These are phyloP conservation scores for Catagonus wagneri DNA, from an alignment of 2,113 vertebrate genomes.

Conservation along the genomic window DNA sequence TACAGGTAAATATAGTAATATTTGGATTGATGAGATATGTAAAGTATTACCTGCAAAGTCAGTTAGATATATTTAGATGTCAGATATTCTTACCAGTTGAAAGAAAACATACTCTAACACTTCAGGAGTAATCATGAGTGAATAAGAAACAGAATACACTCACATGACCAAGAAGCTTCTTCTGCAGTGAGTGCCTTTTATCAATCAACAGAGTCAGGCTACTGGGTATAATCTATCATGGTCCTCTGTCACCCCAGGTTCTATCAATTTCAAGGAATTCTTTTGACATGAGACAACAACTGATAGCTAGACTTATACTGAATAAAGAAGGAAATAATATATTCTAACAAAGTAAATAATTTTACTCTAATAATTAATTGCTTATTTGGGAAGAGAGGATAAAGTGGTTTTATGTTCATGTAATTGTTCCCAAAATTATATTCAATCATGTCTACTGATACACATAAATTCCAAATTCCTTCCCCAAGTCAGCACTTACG, in stretches of 20 bases:
- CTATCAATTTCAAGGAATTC: background rate
- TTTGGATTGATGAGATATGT: background rate
- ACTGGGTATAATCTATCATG: background rate
- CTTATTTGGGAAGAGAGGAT: background rate
- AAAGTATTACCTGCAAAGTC: background rate
- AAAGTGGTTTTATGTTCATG: background rate
- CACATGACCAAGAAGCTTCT: background rate
- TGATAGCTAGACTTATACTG: background rate
- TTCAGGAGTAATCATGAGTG: background rate
- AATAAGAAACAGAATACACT: background rate
- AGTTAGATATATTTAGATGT: background rate
- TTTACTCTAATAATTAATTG: background rate
- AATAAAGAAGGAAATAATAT: background rate
- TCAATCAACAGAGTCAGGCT: background rate
- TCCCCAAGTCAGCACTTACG: background rate
- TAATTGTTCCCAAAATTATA: background rate
- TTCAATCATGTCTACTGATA: background rate
- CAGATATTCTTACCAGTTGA: background rate
- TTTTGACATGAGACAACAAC: background rate
- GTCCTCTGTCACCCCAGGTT: background rate
- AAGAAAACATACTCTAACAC: background rate
- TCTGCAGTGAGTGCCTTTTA: background rate
- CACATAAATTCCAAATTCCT: background rate
- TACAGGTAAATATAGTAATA: background rate
- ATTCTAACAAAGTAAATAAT: slow-evolving; percentile 10